Conservation (phyloP, 2,797 vertebrate genomes). For the Hipposideros larvatus region DNA sequence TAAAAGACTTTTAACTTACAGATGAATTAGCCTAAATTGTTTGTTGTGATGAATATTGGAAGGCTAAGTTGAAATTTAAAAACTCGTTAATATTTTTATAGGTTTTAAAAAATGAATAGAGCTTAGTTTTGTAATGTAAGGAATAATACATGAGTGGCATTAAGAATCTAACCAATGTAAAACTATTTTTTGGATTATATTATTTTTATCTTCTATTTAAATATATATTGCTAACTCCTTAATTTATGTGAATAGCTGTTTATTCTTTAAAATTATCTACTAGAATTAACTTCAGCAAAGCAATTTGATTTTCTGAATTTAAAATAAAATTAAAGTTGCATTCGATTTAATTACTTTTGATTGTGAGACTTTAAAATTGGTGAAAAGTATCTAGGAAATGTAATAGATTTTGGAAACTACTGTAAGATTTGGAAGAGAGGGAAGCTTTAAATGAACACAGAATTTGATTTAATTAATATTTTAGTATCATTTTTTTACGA, state of each 20-base stretch:
- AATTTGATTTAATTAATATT: conserved; percentile 39
- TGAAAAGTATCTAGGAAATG: neutral
- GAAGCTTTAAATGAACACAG: conserved; percentile 24
- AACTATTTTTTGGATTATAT: conserved; percentile 21
- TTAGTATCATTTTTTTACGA: conserved; percentile 19
- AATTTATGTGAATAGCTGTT: neutral
- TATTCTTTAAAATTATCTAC: conserved; percentile 42
- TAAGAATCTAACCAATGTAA: conserved; percentile 2
- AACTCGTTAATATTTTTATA: neutral
- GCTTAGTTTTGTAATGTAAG: neutral
- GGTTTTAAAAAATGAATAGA: conserved; percentile 34
- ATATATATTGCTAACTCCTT: neutral
- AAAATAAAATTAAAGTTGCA: conserved; percentile 30
- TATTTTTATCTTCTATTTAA: conserved; percentile 31
- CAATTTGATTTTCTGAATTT: conserved; percentile 31
- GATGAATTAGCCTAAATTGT: neutral
- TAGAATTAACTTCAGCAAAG: conserved; percentile 16
- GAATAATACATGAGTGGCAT: neutral
- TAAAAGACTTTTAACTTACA: conserved; percentile 13
- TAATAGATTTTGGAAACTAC: neutral
- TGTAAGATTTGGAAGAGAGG: neutral
- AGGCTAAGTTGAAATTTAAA: conserved; percentile 3
- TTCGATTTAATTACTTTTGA: conserved; percentile 57
- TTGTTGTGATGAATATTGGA: neutral
- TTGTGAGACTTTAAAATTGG: conserved; percentile 57